Evolutionary conservation across 2,113 vertebrate genomes (phyloP), one percentile per base, ranked within the genome.

Genomic region (Lathamus discolor): DNA sequence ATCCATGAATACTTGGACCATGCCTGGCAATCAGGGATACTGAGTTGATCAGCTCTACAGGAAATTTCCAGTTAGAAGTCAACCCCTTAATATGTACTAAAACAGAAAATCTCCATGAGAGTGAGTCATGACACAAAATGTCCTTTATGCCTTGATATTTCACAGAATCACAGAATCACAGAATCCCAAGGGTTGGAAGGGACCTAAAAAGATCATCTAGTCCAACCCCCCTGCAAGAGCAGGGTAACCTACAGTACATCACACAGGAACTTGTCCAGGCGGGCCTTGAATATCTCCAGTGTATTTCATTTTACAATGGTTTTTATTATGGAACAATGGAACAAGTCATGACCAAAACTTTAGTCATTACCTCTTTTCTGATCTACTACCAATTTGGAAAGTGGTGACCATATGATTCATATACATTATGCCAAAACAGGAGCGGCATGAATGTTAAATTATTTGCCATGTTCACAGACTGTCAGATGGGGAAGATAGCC

Each of bases 391-490:
- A 80, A 76, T 96, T 88, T 92, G 86, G 95, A 96, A 96, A 97
- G 86, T 79, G 82, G 41, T 59, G 33, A 95, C 94, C 96, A 95
- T 74, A 89, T 37, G 73, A 96, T 97, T 97, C 96, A 85, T 80
- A 79, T 76, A 93, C 83, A 92, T 95, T 91, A 94, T 83, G 95
- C 97, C 97, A 96, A 96, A 98, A 98, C 96, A 96, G 96, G 91
- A 98, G 98, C 86, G 15, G 86, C 75, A 96, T 86, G 96, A 92
- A 97, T 90, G 67, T 91, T 97, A 96, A 96, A 98, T 97, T 97
- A 97, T 97, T 98, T 95, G 93, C 92, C 92, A 93, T 97, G 95
- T 97, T 98, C 97, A 92, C 95, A 97, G 96, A 96, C 97, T 97
- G 95, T 97, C 97, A 97, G 91, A 97, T 95, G 92, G 87, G 97